Base-by-base conservation (phyloP, 1,140 invertebrate genomes). In the Eciton burchellii region DNA sequence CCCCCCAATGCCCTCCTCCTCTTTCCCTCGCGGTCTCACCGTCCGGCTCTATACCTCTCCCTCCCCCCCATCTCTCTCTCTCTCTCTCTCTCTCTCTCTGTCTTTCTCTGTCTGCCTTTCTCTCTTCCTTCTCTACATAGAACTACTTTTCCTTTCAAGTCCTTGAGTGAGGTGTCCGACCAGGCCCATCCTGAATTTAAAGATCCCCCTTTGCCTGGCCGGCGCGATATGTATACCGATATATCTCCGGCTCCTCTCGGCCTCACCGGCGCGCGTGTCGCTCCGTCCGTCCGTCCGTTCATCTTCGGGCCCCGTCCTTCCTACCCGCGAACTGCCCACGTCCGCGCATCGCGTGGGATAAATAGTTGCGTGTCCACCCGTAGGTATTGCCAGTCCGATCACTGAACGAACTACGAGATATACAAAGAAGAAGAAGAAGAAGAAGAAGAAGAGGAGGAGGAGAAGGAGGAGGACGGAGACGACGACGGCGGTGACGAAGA, bases 121-220 rank as follows among this genome's bases (percentile, higher is more conserved):
- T 93, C 92, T 91, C 90, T 91, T 90, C 89, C 71, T 85, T 70
- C 43, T 66, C 92, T 89, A 90, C 93, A 94, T 94, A 93, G 92
- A 91, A 93, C 92, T 93, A 93, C 93, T 94, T 93, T 94, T 94
- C 92, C 93, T 94, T 94, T 94, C 93, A 93, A 90, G 90, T 92
- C 93, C 93, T 94, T 92, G 90, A 84, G 88, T 88, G 85, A 82
- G 68, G 63, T 88, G 71, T 87, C 83, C 88, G 73, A 89, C 86
- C 89, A 88, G 88, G 88, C 87, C 91, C 89, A 92, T 92, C 88
- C 70, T 87, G 86, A 90, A 91, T 90, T 89, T 81, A 83, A 86
- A 71, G 62, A 87, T 79, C 52, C 81, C 62, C 54, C 63, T 26
- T 66, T 21, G 35, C 35, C 6, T 35, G 2, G 35, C 35, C 35